Conservation (phyloP, 2,888 invertebrate species). For the Melitaea athalia region DNA sequence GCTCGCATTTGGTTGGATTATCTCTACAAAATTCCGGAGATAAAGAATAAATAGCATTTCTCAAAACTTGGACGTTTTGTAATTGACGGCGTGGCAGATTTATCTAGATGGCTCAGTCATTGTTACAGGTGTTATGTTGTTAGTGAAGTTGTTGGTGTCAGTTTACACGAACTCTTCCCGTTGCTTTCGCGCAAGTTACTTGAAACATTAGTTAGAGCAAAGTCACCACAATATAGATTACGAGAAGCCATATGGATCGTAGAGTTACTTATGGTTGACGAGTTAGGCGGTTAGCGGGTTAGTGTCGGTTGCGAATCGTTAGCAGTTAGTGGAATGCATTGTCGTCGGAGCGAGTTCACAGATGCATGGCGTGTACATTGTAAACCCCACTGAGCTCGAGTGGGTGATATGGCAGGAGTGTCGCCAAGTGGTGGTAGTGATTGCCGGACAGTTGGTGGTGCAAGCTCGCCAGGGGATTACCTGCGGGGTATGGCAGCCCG, state of each 20-base stretch:
- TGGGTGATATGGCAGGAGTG: constrained; percentile 85
- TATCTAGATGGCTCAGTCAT: constrained; percentile 81
- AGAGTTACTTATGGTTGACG: constrained; percentile 60
- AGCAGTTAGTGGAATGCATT: constrained; percentile 80
- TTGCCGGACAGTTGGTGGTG: constrained; percentile 86
- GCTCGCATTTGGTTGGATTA: constrained; percentile 73
- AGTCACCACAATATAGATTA: constrained; percentile 67
- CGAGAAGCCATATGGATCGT: constrained; percentile 66
- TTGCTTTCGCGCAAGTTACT: constrained; percentile 67
- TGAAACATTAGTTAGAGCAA: constrained; percentile 69
- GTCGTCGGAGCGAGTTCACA: constrained; percentile 85
- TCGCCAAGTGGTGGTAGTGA: constrained; percentile 84
- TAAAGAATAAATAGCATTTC: constrained; percentile 75
- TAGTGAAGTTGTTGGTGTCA: constrained; percentile 77
- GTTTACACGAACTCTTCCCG: constrained; percentile 74
- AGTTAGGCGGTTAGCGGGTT: constrained; percentile 61
- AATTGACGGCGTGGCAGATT: constrained; percentile 75
- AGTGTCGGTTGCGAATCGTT: constrained; percentile 61
- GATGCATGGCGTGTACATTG: constrained; percentile 90
- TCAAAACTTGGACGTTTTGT: constrained; percentile 77
- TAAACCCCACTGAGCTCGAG: constrained; percentile 85
- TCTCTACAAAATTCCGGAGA: constrained; percentile 70
- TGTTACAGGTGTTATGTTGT: constrained; percentile 78
- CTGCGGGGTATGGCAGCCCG: constrained; percentile 98
- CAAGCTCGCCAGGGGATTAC: constrained; percentile 93